A percentile compares a stretch with the other conserved stretches of the same genome.
phyloP scores from a whole-genome alignment of 2,888 invertebrate genomes.

The Cephus pygmeus region DNA sequence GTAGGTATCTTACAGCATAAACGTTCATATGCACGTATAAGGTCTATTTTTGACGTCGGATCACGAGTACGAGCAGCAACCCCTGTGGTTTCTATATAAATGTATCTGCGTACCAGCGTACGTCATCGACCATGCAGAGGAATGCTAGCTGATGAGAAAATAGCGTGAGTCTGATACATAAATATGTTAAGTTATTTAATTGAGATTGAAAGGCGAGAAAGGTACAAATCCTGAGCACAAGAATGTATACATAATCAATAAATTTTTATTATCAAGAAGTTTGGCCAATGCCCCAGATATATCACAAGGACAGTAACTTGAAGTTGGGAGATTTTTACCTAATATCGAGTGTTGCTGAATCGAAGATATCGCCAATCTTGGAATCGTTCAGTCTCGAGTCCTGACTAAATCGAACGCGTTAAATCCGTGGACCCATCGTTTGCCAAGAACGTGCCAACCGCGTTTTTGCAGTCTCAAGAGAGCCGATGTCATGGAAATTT shows the following conservation, averaged over 20 bases:
- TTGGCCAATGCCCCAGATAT: not conserved
- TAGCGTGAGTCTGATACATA: not conserved
- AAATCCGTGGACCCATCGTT: not conserved
- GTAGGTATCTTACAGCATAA: not conserved
- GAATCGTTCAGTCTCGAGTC: not conserved
- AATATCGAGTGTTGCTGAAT: not conserved
- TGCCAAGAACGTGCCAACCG: not conserved
- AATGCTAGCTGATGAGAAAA: not conserved
- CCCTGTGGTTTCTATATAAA: not conserved
- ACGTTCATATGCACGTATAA: not conserved
- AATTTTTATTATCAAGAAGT: not conserved
- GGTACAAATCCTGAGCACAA: not conserved
- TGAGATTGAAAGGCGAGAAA: not conserved
- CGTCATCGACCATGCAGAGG: not conserved
- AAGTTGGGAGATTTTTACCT: not conserved
- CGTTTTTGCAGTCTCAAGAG: not conserved
- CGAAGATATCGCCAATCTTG: not conserved
- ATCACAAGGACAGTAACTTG: not conserved
- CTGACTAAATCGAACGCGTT: not conserved
- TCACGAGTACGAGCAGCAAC: slow-evolving; percentile 3
- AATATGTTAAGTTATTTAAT: not conserved
- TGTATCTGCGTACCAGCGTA: not conserved
- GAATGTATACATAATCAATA: not conserved
- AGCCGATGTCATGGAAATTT: not conserved
- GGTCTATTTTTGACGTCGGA: not conserved